Evolutionary conservation across 92 coral and sea anemone species (phyloP), one percentile per base, ranked within the genome.

Genomic region (Meandrina meandrites): DNA sequence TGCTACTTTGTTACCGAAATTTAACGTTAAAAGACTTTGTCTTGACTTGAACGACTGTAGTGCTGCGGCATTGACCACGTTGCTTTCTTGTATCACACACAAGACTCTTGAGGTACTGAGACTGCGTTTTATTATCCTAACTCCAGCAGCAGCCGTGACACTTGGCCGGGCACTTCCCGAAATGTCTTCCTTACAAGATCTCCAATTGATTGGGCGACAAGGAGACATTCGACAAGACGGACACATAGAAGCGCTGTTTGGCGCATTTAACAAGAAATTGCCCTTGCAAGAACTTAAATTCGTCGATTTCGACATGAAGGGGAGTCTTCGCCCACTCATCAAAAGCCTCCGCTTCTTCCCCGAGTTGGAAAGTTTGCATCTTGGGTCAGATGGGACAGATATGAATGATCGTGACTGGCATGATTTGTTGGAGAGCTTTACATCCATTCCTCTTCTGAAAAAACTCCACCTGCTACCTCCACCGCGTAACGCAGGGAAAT

Each of bases 351-450:
- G 64, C 64, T 28, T 30, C 81, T 79, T 53, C 47, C 82, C 82
- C 30, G 19, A 32, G 6, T 79, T 79, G 82, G n/a, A 3, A 7
- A 0, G 5, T 3, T 54, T 79, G 11, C 69, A n/a, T n/a, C n/a
- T 79, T 79, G 16, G 0, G 1, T 5, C n/a, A n/a, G n/a, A 53
- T 4, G 32, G 54, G 30, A 15, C 53, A 22, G 47, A 79, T 79
- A 66, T n/a, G n/a, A n/a, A n/a, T n/a, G n/a, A 53, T 53, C 27
- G 6, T 32, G 82, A 79, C 69, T 28, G 54, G 42, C 22, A 7
- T 79, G 69, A 47, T 79, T 35, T 79, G 69, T 28, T 79, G 69
- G 68, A 79, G 30, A 79, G 48, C 45, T 54, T 1, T 79, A 6
- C 15, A 35, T 79, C 54, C 69, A 19, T 79, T 79, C 82, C 82